These are phyloP conservation scores for Archocentrus centrarchus DNA, from an alignment of 2,113 vertebrate genomes.

Conservation along the genomic window DNA sequence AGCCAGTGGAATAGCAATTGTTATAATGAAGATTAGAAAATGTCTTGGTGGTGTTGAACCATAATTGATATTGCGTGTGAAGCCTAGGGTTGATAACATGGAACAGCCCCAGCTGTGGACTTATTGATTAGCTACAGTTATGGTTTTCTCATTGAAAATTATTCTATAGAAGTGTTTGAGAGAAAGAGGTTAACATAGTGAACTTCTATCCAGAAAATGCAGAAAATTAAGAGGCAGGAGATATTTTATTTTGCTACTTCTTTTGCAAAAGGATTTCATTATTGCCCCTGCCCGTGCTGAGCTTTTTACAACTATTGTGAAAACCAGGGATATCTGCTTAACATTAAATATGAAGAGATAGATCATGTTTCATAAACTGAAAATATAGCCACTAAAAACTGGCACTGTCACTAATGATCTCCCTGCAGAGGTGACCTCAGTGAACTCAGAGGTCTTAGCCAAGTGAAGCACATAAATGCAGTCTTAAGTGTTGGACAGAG, in stretches of 20 bases:
- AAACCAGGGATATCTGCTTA: constrained; percentile 18
- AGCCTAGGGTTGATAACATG: constrained; percentile 21
- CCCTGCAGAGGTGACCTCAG: constrained; percentile 35
- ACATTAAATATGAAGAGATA: background rate
- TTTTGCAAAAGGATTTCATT: constrained; percentile 24
- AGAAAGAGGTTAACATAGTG: background rate
- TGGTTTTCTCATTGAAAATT: background rate
- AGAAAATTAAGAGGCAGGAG: background rate
- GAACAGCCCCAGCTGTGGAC: constrained; percentile 22
- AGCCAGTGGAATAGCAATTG: constrained; percentile 21
- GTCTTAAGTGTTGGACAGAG: background rate
- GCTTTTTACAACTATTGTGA: constrained; percentile 1
- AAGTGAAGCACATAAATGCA: constrained; percentile 33
- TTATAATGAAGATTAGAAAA: constrained; percentile 26
- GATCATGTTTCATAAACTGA: constrained; percentile 37
- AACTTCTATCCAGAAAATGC: background rate
- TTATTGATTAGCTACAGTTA: constrained; percentile 12
- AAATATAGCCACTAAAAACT: constrained; percentile 30
- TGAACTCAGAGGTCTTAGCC: constrained; percentile 37
- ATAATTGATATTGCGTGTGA: constrained; percentile 18
- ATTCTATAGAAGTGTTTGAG: background rate
- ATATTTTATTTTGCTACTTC: constrained; percentile 5
- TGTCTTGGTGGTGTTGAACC: constrained; percentile 12
- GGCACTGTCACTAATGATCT: constrained; percentile 37
- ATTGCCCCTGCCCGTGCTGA: background rate